phyloP scores from a whole-genome alignment of 2,797 vertebrate genomes.

The Mus spretus region DNA sequence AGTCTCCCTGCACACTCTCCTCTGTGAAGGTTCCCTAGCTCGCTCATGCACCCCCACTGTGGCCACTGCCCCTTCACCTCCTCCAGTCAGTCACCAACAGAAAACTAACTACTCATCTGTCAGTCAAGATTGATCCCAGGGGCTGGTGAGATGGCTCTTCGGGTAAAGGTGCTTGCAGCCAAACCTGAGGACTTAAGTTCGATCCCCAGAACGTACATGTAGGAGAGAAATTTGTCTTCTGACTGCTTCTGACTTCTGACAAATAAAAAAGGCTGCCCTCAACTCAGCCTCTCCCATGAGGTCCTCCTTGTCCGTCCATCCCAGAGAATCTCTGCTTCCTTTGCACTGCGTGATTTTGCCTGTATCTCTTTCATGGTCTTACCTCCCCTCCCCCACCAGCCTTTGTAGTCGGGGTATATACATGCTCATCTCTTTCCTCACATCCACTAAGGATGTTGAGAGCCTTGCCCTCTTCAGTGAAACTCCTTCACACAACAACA shows the following conservation, averaged over 20 bases:
- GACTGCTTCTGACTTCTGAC: no score
- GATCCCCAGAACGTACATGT: not conserved
- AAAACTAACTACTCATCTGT: not conserved
- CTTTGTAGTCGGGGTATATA: no score
- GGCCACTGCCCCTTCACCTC: fast-evolving
- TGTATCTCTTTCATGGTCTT: not conserved
- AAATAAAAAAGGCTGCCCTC: not conserved
- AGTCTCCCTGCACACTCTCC: not conserved
- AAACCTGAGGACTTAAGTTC: not conserved
- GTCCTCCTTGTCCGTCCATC: not conserved
- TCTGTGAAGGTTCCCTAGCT: not conserved
- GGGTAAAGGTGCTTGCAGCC: not conserved
- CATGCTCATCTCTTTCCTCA: not conserved
- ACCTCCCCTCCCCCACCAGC: not conserved
- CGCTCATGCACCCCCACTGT: not conserved
- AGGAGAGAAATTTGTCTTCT: not conserved
- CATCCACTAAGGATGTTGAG: not conserved
- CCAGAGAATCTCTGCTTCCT: not conserved
- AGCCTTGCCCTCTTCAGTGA: not conserved
- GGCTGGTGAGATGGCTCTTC: not conserved
- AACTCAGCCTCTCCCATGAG: not conserved
- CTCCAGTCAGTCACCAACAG: not conserved
- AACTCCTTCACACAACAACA: not conserved
- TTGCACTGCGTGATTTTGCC: not conserved
- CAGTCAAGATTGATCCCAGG: not conserved